Evolutionary conservation across 2,797 vertebrate genomes (phyloP), one percentile per base, ranked within the genome.

Genomic region (Anableps anableps): DNA sequence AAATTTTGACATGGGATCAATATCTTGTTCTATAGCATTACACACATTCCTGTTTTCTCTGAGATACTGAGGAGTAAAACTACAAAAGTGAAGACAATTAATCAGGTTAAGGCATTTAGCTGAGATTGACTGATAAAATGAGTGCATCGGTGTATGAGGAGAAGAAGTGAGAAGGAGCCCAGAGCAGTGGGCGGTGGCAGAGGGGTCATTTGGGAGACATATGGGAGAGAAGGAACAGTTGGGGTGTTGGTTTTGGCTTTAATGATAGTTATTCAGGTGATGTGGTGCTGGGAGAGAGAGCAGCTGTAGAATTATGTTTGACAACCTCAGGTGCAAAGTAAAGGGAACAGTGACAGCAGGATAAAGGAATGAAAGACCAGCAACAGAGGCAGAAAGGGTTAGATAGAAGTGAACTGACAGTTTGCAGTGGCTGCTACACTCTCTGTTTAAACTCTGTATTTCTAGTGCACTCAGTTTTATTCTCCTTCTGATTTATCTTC

Each of bases 221-320:
- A 47, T 38, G 10, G 53, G 38, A 48, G 75, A 77, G 81, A 1
- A 4, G 48, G 29, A 51, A 66, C 55, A 74, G 73, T 76, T 1
- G 10, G 53, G 55, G 66, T 71, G 62, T 64, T 86, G 71, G 47
- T 58, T 58, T 72, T 86, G 71, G 50, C 79, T 70, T 75, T 83
- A 88, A 91, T 91, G 78, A 89, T 77, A 85, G 83, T 72, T 83
- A 82, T 89, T 86, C 74, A 78, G 85, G 79, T 74, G 77, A 86
- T 80, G 70, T 50, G 47, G 74, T 66, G 77, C 66, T 76, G 76
- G 68, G 55, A 86, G 34, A 72, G 81, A 86, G 50, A 73, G 48
- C 53, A 81, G 73, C 76, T 85, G 77, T 80, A 80, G 80, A 81
- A 89, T 89, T 89, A 84, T 84, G 53, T 87, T 75, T 90, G 85